Base-by-base conservation (phyloP, 2,888 invertebrate genomes). In the Nebria salina region DNA sequence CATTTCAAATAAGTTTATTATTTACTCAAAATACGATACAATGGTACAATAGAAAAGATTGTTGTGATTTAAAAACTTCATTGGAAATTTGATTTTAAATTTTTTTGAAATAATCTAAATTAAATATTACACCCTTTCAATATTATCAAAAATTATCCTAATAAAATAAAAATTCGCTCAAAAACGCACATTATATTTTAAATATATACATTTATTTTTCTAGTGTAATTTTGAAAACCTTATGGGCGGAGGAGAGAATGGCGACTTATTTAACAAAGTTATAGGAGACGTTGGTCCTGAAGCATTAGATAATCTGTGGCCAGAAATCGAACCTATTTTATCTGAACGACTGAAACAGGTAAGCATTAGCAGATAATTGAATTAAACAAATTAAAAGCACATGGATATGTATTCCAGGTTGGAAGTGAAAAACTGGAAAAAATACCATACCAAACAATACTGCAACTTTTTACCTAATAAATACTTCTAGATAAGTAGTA, bases 271-370 rank as follows among this genome's bases (percentile, higher is more conserved):
- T 78, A 89, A 89, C 82, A 88, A 87, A 83, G 88, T 88, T 0
- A 87, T 89, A 78, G 87, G 88, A 25, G 85, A 85, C 77, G 83
- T 89, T 82, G 88, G 88, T 15, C 89, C 89, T 34, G 87, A 88
- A 84, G 89, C 87, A 42, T 83, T 89, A 43, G 87, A 88, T 75
- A 87, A 87, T 75, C 83, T 89, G n/a, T 89, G 89, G 89, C 89
- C 89, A 1, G 88, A 88, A 83, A 85, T 89, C 13, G 88, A 87
- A 83, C 86, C 86, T 15, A 87, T 87, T 13, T 85, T 89, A 26
- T 86, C 88, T 68, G 84, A 86, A 82, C 87, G 88, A 85, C 84
- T 89, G 13, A 87, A 86, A 82, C 85, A 86, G 77, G 89, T 89
- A 86, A 86, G 85, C 84, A 80, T 76, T 70, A 5, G 7, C 5